These are phyloP conservation scores for Polyergus mexicanus DNA, from an alignment of 1,140 invertebrate species.

Conservation along the genomic window DNA sequence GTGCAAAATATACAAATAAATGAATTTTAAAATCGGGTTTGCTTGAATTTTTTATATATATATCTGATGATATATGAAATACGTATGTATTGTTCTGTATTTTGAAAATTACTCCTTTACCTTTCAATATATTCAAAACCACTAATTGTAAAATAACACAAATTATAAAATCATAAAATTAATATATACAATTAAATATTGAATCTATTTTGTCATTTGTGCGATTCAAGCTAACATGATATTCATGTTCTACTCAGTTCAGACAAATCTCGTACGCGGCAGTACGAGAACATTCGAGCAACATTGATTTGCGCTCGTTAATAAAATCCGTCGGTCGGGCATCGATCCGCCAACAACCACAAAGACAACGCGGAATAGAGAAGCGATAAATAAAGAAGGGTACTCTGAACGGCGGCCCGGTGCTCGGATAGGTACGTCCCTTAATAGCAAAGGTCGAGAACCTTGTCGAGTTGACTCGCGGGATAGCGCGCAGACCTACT, in stretches of 20 bases:
- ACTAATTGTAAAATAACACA: neutral
- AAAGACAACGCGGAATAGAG: conserved; percentile 47
- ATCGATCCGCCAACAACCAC: conserved; percentile 29
- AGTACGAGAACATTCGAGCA: neutral
- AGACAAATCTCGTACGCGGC: neutral
- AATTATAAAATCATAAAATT: neutral
- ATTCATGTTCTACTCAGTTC: neutral
- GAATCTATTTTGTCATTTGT: neutral
- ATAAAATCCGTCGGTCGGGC: conserved; percentile 44
- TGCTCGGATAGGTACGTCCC: conserved; percentile 54
- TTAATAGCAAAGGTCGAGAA: conserved; percentile 71
- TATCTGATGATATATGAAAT: neutral
- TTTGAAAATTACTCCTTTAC: neutral
- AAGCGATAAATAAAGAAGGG: conserved; percentile 54
- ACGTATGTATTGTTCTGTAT: neutral
- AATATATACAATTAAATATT: conserved; percentile 7
- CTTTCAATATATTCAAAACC: neutral
- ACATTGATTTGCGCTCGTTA: conserved; percentile 51
- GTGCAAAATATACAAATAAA: neutral
- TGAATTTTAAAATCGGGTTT: neutral
- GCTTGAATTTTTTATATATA: neutral
- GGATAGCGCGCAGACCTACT: conserved; percentile 66
- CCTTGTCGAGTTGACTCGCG: conserved; percentile 64
- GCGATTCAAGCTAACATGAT: neutral
- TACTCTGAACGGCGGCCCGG: conserved; percentile 24